A percentile compares a stretch with the other conserved stretches of the same genome.
Conservation (phyloP, 2,113 vertebrate genomes). For the Crotalus tigris region DNA sequence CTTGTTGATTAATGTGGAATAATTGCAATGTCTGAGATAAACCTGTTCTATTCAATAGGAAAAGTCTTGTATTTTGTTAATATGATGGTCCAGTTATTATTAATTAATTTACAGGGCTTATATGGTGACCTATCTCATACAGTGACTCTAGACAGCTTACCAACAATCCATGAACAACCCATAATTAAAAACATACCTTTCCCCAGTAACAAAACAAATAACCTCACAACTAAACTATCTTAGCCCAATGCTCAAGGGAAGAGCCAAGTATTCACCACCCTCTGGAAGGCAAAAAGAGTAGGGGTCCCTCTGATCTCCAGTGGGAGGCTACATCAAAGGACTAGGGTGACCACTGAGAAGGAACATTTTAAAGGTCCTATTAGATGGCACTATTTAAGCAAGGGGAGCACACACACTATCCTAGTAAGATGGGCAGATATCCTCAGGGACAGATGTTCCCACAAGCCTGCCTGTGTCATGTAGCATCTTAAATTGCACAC, state of each 20-base stretch:
- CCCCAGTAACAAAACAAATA: neutral
- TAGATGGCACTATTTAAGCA: neutral
- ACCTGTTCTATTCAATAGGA: neutral
- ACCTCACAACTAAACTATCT: neutral
- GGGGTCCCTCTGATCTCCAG: neutral
- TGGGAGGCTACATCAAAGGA: neutral
- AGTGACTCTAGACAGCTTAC: neutral
- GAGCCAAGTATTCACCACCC: neutral
- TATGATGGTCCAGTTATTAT: neutral
- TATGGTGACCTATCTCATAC: neutral
- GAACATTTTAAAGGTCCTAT: neutral
- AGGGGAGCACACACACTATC: neutral
- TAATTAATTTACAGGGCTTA: neutral
- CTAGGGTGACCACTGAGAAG: neutral
- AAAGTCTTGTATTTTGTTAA: neutral
- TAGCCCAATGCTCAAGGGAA: neutral
- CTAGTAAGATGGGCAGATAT: neutral
- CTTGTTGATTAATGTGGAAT: conserved; percentile 40
- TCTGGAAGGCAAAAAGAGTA: neutral
- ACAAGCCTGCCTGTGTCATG: neutral
- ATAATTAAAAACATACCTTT: neutral
- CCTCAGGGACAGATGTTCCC: neutral
- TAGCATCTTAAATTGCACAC: neutral
- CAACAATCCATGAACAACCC: neutral
- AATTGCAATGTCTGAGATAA: conserved; percentile 31